phyloP scores from a whole-genome alignment of 2,888 invertebrate genomes.

The Drosophila greeni region DNA sequence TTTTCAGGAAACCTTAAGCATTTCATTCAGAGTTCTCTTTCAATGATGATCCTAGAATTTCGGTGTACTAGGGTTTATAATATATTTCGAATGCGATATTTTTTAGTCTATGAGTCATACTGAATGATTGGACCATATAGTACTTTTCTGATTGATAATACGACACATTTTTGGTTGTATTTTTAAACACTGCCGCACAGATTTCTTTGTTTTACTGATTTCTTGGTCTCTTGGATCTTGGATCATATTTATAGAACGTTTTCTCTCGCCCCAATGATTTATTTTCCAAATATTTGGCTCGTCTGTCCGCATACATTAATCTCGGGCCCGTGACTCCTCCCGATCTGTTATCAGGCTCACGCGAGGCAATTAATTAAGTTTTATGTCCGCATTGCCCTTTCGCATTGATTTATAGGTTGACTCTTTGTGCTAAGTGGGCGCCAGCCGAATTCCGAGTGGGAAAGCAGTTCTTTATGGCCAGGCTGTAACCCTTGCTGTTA shows the following conservation, averaged over 20 bases:
- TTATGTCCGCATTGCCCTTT: slow-evolving; percentile 55
- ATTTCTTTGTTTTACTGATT: not conserved
- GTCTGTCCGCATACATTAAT: slow-evolving; percentile 33
- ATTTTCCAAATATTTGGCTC: slow-evolving; percentile 32
- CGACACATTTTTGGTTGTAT: not conserved
- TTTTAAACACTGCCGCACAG: not conserved
- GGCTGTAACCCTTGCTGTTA: slow-evolving; percentile 2
- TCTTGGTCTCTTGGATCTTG: not conserved
- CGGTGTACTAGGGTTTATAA: accelerated
- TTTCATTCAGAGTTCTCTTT: not conserved
- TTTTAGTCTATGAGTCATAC: too few relatives aligned
- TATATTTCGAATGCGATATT: too few relatives aligned
- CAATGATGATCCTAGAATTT: not conserved
- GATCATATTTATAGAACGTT: slow-evolving; percentile 30
- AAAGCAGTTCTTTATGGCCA: slow-evolving; percentile 25
- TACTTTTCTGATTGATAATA: not conserved
- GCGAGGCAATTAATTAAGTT: slow-evolving; percentile 60
- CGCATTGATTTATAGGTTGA: slow-evolving; percentile 65
- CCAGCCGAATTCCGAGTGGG: slow-evolving; percentile 25
- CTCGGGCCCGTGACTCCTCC: slow-evolving; percentile 23
- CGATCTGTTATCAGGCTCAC: slow-evolving; percentile 43
- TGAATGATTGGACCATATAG: too few relatives aligned
- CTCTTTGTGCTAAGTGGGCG: slow-evolving; percentile 53
- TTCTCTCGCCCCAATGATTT: slow-evolving; percentile 32
- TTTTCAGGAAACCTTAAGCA: too few relatives aligned